A percentile compares a stretch with the other conserved stretches of the same genome.
Evolutionary conservation across 2,797 vertebrate species (phyloP).

Genomic region (Myioborus melanocephalus): DNA sequence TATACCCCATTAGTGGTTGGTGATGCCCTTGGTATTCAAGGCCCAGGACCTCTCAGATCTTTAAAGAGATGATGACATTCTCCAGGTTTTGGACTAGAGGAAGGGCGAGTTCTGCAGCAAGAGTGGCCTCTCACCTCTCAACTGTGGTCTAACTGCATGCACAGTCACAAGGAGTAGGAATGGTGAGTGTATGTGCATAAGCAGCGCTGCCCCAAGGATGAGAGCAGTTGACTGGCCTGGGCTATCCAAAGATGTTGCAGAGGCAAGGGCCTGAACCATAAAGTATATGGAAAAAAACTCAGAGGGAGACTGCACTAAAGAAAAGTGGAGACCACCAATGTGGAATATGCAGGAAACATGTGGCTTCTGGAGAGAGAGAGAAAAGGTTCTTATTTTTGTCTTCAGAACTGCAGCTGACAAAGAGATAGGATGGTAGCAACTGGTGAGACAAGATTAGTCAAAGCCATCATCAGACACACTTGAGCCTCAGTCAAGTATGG

Average conservation of each 20-base stretch:
- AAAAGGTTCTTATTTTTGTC: neutral
- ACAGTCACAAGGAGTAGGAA: neutral
- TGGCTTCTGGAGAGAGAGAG: neutral
- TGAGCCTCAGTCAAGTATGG: neutral
- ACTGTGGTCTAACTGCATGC: neutral
- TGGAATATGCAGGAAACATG: neutral
- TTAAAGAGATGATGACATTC: neutral
- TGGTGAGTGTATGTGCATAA: fast-evolving
- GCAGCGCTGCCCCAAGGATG: fast-evolving
- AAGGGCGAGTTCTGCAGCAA: neutral
- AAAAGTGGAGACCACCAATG: neutral
- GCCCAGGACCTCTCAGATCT: neutral
- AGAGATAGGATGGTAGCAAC: neutral
- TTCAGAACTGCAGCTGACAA: neutral
- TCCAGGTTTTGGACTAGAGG: neutral
- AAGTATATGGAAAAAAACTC: neutral
- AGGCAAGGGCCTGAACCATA: neutral
- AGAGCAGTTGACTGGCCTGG: neutral
- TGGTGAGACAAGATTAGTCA: neutral
- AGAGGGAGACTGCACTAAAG: neutral
- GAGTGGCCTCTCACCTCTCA: neutral
- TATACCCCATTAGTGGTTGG: neutral
- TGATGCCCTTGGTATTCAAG: neutral
- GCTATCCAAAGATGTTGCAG: neutral
- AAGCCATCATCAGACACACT: neutral